phyloP scores from a whole-genome alignment of 2,888 invertebrate species.

The Sisyra nigra region DNA sequence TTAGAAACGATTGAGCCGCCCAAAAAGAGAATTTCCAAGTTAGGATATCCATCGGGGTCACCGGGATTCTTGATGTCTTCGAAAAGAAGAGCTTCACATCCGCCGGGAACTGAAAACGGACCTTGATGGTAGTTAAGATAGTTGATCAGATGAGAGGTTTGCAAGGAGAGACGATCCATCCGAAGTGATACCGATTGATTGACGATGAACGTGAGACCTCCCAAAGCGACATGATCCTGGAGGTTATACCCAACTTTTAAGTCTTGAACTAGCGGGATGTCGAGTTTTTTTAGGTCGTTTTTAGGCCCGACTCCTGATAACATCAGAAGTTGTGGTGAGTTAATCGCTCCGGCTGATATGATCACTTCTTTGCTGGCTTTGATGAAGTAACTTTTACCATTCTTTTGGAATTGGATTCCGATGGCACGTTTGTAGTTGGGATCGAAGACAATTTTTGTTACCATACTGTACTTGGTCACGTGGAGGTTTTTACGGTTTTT shows the following conservation, averaged over 20 bases:
- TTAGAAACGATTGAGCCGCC: constrained; percentile 47
- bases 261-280: constrained; percentile 30
- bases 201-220: constrained; percentile 48
- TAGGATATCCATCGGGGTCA: constrained; percentile 42
- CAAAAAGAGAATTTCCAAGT: constrained; percentile 47
- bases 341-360: constrained; percentile 45
- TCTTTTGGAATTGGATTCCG: constrained; percentile 29
- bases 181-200: constrained; percentile 30
- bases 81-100: constrained; percentile 49
- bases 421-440: constrained; percentile 23
- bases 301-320: constrained; percentile 40
- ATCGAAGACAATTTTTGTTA: constrained; percentile 29
- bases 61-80: constrained; percentile 39
- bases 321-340: constrained; percentile 67
- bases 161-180: constrained; percentile 19
- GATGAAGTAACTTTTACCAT: constrained; percentile 19
- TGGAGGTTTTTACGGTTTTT: constrained; percentile 32
- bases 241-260: constrained; percentile 34
- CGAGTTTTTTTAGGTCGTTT: constrained; percentile 24
- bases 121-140: constrained; percentile 28
- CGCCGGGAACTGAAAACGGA: constrained; percentile 38
- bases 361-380: constrained; percentile 39
- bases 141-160: constrained; percentile 17
- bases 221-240: constrained; percentile 40
- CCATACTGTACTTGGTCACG: constrained; percentile 32